phyloP scores from a whole-genome alignment of 2,797 vertebrate genomes.

The Salarias fasciatus region DNA sequence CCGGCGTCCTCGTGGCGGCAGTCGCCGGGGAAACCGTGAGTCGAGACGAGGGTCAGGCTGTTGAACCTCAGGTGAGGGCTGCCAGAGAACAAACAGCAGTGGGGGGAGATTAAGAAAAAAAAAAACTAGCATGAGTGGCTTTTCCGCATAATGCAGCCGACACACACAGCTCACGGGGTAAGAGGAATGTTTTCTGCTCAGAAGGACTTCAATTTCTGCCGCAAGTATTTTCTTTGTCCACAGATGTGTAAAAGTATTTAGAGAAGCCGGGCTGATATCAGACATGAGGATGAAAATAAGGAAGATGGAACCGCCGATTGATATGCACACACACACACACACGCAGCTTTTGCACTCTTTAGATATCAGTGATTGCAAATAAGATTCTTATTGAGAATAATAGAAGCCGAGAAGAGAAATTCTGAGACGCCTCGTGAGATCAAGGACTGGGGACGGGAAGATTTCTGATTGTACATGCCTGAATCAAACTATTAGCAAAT shows the following conservation, averaged over 20 bases:
- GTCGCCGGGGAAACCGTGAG: conserved; percentile 85
- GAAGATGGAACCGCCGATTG: too few species aligned
- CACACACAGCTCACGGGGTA: too few species aligned
- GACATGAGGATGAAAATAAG: too few species aligned
- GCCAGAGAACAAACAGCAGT: conserved; percentile 37
- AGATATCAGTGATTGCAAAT: too few species aligned
- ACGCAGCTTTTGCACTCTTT: too few species aligned
- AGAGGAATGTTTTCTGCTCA: background rate
- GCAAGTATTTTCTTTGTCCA: background rate
- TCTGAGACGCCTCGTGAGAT: too few species aligned
- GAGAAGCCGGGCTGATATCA: background rate
- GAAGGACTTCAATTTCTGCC: conserved; percentile 1
- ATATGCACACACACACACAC: too few species aligned
- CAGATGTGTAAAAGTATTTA: background rate
- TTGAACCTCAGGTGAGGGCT: conserved; percentile 93
- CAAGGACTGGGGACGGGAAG: too few species aligned
- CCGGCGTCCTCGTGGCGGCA: conserved; percentile 57
- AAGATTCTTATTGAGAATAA: too few species aligned
- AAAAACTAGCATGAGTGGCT: conserved; percentile 5
- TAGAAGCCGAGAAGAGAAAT: too few species aligned
- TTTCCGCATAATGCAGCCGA: background rate
- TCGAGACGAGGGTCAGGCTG: conserved; percentile 91
- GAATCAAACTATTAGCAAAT: too few species aligned
- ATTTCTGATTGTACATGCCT: too few species aligned
- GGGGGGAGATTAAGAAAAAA: background rate